Evolutionary conservation across 2,888 invertebrate species (phyloP), one percentile per base, ranked within the genome.

Genomic region (Gymnocheta viridis): DNA sequence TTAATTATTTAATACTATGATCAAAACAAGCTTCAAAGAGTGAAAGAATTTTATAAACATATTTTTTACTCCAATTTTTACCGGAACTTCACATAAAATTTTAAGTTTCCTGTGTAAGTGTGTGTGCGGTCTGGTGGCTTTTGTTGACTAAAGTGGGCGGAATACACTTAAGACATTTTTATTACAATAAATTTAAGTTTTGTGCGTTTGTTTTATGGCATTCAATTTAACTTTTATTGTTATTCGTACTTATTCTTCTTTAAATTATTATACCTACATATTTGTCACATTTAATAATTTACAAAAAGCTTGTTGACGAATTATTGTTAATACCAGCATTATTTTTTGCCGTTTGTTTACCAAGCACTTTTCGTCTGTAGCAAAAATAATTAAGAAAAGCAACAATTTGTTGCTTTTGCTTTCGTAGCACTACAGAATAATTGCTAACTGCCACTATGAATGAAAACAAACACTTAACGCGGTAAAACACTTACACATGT

Each of bases 1-100:
- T 67, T 74, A 81, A 81, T 67, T 67, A 74, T 81, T 81, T 81
- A 69, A 69, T 81, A n/a, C n/a, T n/a, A 74, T 69, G 44, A 74
- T 67, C 60, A 81, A 81, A 81, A 69, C 44, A 81, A 54, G 54
- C 74, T 69, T 69, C 29, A 35, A 62, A 62, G 38, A 35, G n/a
- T 32, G 38, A 73, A 29, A 27, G 70, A 44, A 44, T 9, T 19
- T 51, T 6, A 49, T n/a, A n/a, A n/a, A n/a, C n/a, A 32, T 29
- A 35, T 35, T 41, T 9, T 62, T 17, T 41, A 10, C 14, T 17
- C 38, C 1, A 9, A 19, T 22, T 44, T 41, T 32, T 66, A 49
- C 24, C 80, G 66, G 73, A 64, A 64, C 54, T 74, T 41, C 47
- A 38, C 35, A 72, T 73, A 67, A 80, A 73, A 58, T 56, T 64